phyloP scores from a whole-genome alignment of 1,140 invertebrate species.

The Brachystomella parvula region DNA sequence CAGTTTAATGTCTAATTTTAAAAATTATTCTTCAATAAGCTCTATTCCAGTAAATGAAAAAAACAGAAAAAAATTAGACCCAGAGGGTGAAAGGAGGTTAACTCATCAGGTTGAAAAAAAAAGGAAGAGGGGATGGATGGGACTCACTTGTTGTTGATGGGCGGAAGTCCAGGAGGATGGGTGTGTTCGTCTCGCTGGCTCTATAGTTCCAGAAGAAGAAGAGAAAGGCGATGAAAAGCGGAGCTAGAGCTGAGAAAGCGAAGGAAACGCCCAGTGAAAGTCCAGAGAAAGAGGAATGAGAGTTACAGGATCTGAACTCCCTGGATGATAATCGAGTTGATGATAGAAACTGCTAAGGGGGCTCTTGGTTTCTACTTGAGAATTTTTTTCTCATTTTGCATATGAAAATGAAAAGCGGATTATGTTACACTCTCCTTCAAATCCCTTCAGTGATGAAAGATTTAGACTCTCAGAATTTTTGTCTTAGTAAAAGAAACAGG shows the following conservation, averaged over 20 bases:
- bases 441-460: conserved; percentile 1
- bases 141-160: conserved; percentile 13
- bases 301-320: no score
- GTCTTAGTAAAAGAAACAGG: neutral
- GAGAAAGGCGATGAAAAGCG: neutral
- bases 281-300: neutral
- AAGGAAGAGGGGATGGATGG: neutral
- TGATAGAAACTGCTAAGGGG: neutral
- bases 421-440: neutral
- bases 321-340: conserved; percentile 7
- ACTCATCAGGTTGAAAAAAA: neutral
- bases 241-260: no score
- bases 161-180: conserved; percentile 5
- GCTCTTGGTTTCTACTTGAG: neutral
- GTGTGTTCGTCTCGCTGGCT: neutral
- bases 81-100: neutral
- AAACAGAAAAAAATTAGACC: no score
- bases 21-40: no score
- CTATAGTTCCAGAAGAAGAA: neutral
- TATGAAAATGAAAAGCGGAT: neutral
- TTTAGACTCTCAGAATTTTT: neutral
- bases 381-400: neutral
- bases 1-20: no score
- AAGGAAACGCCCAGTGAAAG: neutral
- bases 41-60: no score